Conservation (phyloP, 2,113 vertebrate genomes). For the Fulica atra region DNA sequence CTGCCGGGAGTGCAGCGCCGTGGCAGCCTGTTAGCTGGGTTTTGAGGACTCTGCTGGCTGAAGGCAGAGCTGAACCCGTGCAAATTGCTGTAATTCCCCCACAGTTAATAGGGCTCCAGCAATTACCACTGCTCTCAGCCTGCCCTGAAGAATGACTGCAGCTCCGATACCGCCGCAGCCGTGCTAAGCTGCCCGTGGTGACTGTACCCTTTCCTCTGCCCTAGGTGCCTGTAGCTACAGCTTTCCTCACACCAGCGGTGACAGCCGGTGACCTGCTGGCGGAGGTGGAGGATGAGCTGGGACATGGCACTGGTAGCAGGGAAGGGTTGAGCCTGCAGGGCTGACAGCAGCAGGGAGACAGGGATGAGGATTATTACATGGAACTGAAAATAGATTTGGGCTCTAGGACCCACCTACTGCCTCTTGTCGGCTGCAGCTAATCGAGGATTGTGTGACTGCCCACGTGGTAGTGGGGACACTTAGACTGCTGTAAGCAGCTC, state of each 20-base stretch:
- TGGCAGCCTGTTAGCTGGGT: not conserved
- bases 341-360: not conserved
- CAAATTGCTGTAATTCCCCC: not conserved
- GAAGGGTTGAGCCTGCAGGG: not conserved
- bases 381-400: not conserved
- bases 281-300: not conserved
- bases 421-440: not conserved
- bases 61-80: not conserved
- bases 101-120: not conserved
- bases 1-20: not conserved
- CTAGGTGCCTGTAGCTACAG: not conserved
- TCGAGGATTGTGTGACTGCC: not conserved
- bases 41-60: not conserved
- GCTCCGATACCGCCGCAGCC: rapidly evolving
- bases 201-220: not conserved
- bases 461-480: not conserved
- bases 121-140: not conserved
- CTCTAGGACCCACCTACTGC: not conserved
- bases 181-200: not conserved
- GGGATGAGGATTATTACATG: not conserved
- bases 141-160: not conserved
- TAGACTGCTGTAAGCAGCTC: not conserved
- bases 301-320: not conserved
- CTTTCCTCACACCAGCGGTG: not conserved
- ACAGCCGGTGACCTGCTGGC: not conserved